phyloP scores from a whole-genome alignment of 2,113 vertebrate genomes.

The Pitta sordida region DNA sequence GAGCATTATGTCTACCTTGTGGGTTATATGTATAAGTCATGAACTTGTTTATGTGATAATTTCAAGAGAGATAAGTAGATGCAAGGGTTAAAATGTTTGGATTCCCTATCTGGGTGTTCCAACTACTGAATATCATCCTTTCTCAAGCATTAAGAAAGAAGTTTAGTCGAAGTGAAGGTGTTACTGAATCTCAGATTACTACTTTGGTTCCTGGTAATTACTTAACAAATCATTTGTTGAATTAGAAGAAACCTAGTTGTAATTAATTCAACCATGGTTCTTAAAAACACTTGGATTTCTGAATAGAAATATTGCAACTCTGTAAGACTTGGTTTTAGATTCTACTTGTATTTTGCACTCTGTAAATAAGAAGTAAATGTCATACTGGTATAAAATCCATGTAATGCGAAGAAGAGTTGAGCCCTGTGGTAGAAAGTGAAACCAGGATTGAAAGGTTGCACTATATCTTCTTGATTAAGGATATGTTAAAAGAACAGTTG shows the following conservation, averaged over 20 bases:
- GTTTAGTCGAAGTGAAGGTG: background rate
- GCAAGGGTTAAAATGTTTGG: background rate
- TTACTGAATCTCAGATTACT: background rate
- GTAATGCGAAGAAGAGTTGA: background rate
- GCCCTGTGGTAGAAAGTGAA: background rate
- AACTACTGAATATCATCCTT: background rate
- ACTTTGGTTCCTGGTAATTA: background rate
- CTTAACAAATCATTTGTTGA: background rate
- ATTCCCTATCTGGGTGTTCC: background rate
- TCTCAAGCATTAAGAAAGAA: background rate
- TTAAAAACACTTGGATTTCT: background rate
- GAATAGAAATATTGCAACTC: background rate
- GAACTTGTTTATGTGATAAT: background rate
- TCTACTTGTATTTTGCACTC: constrained; percentile 31
- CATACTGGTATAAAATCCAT: background rate
- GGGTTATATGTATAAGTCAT: background rate
- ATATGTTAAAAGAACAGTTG: background rate
- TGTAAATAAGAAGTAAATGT: constrained; percentile 8
- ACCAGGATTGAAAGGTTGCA: background rate
- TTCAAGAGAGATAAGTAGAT: background rate
- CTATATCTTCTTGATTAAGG: background rate
- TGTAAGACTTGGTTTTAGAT: background rate
- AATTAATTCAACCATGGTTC: background rate
- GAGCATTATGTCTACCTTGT: background rate
- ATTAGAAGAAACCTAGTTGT: background rate